A percentile compares a stretch with the other conserved stretches of the same genome.
Conservation (phyloP, 2,797 vertebrate genomes). For the Xyrichtys novacula region DNA sequence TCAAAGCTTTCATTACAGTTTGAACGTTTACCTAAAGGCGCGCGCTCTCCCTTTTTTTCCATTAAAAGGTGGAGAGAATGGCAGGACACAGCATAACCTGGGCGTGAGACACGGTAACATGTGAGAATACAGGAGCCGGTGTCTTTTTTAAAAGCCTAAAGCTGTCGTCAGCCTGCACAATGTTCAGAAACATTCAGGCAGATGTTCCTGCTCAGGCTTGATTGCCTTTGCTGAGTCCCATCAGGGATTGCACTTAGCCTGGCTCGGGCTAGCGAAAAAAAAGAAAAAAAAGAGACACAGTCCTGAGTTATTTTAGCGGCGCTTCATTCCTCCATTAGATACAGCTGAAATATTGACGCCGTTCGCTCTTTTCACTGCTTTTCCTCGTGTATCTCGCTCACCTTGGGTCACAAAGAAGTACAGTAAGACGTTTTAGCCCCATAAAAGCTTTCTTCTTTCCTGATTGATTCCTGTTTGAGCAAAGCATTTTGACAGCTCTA, state of each 20-base stretch:
- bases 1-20: conserved; percentile 14
- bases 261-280: conserved; percentile 35
- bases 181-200: conserved; percentile 72
- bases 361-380: conserved; percentile 42
- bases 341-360: conserved; percentile 79
- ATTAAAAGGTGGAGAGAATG: conserved; percentile 27
- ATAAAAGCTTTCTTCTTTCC: conserved; percentile 32
- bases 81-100: conserved; percentile 36
- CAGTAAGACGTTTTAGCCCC: conserved; percentile 24
- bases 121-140: conserved; percentile 38
- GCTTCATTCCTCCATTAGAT: conserved; percentile 69
- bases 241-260: conserved; percentile 80
- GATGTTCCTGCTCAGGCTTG: conserved; percentile 79
- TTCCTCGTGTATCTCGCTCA: conserved; percentile 19
- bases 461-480: neutral
- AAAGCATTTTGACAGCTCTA: neutral
- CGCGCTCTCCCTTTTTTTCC: conserved; percentile 3
- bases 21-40: conserved; percentile 26
- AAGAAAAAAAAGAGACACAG: conserved; percentile 49
- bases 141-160: conserved; percentile 77
- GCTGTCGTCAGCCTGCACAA: conserved; percentile 75
- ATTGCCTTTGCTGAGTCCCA: conserved; percentile 73
- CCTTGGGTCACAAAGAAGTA: conserved; percentile 48
- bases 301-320: conserved; percentile 72
- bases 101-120: conserved; percentile 45